phyloP scores from a whole-genome alignment of 2,113 vertebrate genomes.

The Chaetodon auriga region DNA sequence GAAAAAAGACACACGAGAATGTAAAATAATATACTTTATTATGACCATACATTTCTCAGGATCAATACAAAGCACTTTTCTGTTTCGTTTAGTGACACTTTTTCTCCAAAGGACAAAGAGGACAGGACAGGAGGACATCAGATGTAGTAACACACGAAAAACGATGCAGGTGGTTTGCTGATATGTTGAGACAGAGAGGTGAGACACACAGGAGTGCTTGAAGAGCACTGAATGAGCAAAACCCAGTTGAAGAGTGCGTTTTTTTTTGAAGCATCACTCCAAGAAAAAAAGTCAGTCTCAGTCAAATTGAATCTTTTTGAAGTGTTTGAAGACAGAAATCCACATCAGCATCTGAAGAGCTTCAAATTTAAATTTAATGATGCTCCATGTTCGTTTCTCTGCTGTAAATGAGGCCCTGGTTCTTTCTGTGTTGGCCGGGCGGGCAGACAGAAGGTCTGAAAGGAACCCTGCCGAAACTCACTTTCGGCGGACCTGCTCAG shows the following conservation, averaged over 20 bases:
- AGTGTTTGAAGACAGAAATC: neutral
- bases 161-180: neutral
- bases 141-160: neutral
- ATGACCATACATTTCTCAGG: conserved; percentile 78
- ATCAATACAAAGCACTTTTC: conserved; percentile 82
- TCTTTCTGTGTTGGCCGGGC: conserved; percentile 10
- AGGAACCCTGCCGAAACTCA: conserved; percentile 46
- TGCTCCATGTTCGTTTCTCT: neutral
- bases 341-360: neutral
- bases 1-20: conserved; percentile 46
- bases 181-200: neutral
- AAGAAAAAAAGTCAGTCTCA: neutral
- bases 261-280: neutral
- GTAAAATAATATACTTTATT: conserved; percentile 87
- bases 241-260: neutral
- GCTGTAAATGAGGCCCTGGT: conserved; percentile 1
- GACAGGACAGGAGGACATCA: neutral
- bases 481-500: neutral
- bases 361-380: neutral
- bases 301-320: neutral
- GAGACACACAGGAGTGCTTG: neutral
- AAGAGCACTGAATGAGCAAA: neutral
- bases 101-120: conserved; percentile 71
- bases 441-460: conserved; percentile 55
- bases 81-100: conserved; percentile 58